Evolutionary conservation across 2,113 vertebrate genomes (phyloP).

Genomic region (Datnioides undecimradiatus): DNA sequence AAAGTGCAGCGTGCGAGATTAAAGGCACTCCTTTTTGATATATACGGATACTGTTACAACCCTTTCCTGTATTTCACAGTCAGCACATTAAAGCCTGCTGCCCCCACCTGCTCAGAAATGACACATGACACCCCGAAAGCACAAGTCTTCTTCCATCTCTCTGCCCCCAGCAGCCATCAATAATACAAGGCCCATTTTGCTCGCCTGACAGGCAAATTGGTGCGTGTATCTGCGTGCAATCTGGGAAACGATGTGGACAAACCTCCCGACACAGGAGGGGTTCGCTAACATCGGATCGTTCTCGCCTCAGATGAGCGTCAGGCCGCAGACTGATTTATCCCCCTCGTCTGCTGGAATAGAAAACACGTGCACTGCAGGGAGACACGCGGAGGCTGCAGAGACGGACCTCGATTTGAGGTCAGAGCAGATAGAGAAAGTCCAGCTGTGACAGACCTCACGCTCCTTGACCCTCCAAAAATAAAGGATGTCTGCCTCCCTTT

Average conservation of each 20-base stretch:
- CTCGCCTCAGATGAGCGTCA: slow-evolving; percentile 43
- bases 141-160: slow-evolving; percentile 1
- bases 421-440: slow-evolving; percentile 39
- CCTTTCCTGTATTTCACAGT: slow-evolving; percentile 2
- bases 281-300: slow-evolving; percentile 19
- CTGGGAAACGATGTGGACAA: slow-evolving; percentile 49
- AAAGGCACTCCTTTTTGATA: background rate
- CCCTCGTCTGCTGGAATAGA: slow-evolving; percentile 27
- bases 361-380: slow-evolving; percentile 49
- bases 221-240: slow-evolving; percentile 46
- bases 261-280: slow-evolving; percentile 49
- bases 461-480: slow-evolving; percentile 18
- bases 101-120: slow-evolving; percentile 22
- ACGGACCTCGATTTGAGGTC: slow-evolving; percentile 2
- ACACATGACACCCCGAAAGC: background rate
- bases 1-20: background rate
- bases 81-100: slow-evolving; percentile 1
- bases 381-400: background rate
- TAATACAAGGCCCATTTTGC: slow-evolving; percentile 40
- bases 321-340: slow-evolving; percentile 58
- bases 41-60: slow-evolving; percentile 11
- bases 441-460: slow-evolving; percentile 46
- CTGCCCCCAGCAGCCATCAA: slow-evolving; percentile 37
- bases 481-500: slow-evolving; percentile 14
- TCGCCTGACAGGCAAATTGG: slow-evolving; percentile 49